phyloP scores from a whole-genome alignment of 2,888 invertebrate genomes.

The Pasiphila rectangulata region DNA sequence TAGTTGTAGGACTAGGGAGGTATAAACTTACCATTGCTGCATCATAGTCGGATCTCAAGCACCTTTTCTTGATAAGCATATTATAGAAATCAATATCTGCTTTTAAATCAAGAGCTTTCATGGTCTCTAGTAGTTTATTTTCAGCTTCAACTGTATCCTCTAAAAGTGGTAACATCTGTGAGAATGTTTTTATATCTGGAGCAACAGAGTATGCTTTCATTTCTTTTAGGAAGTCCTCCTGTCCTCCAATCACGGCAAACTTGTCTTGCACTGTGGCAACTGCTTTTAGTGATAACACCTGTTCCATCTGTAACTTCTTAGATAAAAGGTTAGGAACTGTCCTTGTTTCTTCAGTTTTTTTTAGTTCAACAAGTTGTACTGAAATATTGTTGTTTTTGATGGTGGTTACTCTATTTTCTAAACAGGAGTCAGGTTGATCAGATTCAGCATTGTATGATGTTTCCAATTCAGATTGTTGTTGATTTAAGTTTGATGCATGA shows the following conservation, averaged over 20 bases:
- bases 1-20: too few species aligned
- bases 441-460: neutral
- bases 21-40: conserved; percentile 84
- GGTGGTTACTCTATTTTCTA: conserved; percentile 21
- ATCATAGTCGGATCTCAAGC: conserved; percentile 84
- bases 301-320: conserved; percentile 80
- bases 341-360: conserved; percentile 34
- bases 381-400: conserved; percentile 30
- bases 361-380: conserved; percentile 40
- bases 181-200: conserved; percentile 90
- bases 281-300: conserved; percentile 81
- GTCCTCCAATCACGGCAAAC: conserved; percentile 89
- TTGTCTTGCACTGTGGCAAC: conserved; percentile 83
- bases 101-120: conserved; percentile 81
- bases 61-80: conserved; percentile 90
- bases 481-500: neutral
- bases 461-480: neutral
- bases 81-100: conserved; percentile 93
- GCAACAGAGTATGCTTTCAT: conserved; percentile 85
- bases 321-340: conserved; percentile 85
- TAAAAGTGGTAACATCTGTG: conserved; percentile 86
- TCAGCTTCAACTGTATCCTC: conserved; percentile 86
- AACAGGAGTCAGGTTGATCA: conserved; percentile 10
- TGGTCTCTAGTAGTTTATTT: conserved; percentile 82
- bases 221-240: conserved; percentile 85